phyloP scores from a whole-genome alignment of 2,113 vertebrate genomes.

The Lathamus discolor region DNA sequence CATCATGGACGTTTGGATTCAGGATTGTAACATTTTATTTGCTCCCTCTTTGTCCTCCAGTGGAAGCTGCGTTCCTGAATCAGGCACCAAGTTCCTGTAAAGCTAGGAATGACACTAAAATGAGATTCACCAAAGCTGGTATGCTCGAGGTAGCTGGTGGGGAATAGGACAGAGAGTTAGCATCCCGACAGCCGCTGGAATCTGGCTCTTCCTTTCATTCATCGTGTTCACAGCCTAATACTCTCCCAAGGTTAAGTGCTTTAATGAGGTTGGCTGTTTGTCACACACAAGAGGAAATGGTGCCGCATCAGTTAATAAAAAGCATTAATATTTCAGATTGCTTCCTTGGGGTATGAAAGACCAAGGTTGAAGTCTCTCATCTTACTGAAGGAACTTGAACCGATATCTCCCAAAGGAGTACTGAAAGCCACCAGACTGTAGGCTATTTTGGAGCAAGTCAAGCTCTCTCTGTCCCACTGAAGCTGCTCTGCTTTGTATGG shows the following conservation, averaged over 20 bases:
- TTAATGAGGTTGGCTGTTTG: slow-evolving; percentile 24
- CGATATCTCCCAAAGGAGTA: neutral
- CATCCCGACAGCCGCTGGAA: neutral
- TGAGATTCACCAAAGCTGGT: neutral
- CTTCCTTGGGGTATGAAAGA: slow-evolving; percentile 17
- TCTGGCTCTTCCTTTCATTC: neutral
- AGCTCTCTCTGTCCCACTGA: slow-evolving; percentile 13
- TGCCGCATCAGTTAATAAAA: neutral
- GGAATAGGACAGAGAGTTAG: neutral
- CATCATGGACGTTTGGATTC: neutral
- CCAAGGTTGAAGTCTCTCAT: slow-evolving; percentile 37
- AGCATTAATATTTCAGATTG: slow-evolving; percentile 46
- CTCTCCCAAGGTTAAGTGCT: slow-evolving; percentile 23
- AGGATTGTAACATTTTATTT: neutral
- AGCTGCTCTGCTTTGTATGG: slow-evolving; percentile 14
- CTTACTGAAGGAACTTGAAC: slow-evolving; percentile 18
- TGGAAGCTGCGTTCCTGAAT: neutral
- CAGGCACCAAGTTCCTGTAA: neutral
- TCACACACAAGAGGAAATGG: neutral
- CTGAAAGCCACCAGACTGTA: slow-evolving; percentile 11
- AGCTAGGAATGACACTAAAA: neutral
- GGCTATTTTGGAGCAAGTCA: neutral
- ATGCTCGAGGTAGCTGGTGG: neutral
- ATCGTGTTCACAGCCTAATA: neutral
- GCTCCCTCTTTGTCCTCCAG: neutral